Conservation (phyloP, 2,888 invertebrate genomes). For the Brachyptera putata region DNA sequence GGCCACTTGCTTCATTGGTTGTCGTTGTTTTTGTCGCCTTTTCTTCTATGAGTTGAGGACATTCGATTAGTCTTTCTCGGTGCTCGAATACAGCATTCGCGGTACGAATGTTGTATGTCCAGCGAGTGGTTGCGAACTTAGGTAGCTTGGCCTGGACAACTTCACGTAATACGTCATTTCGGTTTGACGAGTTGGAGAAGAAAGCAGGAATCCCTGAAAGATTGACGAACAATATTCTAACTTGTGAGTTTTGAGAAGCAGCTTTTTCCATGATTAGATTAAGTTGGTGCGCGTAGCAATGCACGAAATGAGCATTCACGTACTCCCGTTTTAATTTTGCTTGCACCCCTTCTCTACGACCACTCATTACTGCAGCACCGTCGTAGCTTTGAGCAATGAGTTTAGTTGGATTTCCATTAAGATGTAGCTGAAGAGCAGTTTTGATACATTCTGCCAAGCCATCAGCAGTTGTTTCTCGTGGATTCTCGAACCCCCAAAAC, state of each 20-base stretch:
- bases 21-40: conserved; percentile 15
- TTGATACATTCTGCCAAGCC: conserved; percentile 29
- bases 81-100: conserved; percentile 34
- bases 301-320: conserved; percentile 36
- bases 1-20: conserved; percentile 11
- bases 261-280: conserved; percentile 36
- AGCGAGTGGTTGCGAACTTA: conserved; percentile 27
- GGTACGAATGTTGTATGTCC: conserved; percentile 32
- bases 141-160: conserved; percentile 32
- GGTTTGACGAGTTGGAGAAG: conserved; percentile 36
- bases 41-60: conserved; percentile 35
- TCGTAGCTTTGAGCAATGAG: conserved; percentile 38
- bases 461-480: conserved; percentile 32
- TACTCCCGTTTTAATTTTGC: conserved; percentile 36
- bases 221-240: conserved; percentile 38
- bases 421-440: conserved; percentile 27
- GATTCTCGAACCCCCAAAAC: conserved; percentile 37
- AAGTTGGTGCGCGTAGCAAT: conserved; percentile 36
- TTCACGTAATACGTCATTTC: conserved; percentile 33
- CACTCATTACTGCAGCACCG: conserved; percentile 37
- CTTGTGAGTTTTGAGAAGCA: conserved; percentile 35
- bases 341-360: conserved; percentile 37
- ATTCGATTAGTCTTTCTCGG: conserved; percentile 34
- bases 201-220: conserved; percentile 37
- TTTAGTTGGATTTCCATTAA: conserved; percentile 32